Conservation (phyloP, 23 tunicate species). For the Trididemnum nubilum region DNA sequence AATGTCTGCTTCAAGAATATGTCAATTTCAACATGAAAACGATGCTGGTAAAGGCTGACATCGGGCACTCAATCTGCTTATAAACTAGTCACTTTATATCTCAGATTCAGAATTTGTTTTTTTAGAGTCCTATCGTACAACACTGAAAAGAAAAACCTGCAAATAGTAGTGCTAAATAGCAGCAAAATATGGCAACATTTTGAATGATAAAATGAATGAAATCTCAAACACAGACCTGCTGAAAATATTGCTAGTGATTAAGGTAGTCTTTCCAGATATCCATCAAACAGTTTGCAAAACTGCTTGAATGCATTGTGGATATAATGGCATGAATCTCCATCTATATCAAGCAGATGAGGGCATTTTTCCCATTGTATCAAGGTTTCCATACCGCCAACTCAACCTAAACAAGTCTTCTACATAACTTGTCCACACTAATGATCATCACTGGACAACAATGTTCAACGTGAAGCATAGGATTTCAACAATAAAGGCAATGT, state of each 20-base stretch:
- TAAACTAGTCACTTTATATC: neutral
- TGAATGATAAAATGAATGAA: neutral
- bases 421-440: neutral
- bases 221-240: neutral
- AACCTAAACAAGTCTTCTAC: neutral
- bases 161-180: neutral
- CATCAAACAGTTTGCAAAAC: constrained; percentile 12
- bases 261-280: neutral
- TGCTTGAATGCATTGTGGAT: constrained; percentile 16
- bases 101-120: neutral
- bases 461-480: neutral
- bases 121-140: neutral
- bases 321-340: constrained; percentile 5
- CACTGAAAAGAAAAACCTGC: neutral
- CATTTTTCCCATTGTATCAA: neutral
- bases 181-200: neutral
- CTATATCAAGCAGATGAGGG: constrained; percentile 11
- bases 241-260: neutral
- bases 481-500: too few relatives aligned
- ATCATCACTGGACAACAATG: neutral
- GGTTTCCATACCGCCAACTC: constrained; percentile 7
- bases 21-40: neutral
- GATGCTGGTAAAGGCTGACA: neutral
- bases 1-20: too few relatives aligned
- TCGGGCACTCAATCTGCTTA: neutral